phyloP scores from a whole-genome alignment of 2,113 vertebrate genomes.

The Oryzias curvinotus region DNA sequence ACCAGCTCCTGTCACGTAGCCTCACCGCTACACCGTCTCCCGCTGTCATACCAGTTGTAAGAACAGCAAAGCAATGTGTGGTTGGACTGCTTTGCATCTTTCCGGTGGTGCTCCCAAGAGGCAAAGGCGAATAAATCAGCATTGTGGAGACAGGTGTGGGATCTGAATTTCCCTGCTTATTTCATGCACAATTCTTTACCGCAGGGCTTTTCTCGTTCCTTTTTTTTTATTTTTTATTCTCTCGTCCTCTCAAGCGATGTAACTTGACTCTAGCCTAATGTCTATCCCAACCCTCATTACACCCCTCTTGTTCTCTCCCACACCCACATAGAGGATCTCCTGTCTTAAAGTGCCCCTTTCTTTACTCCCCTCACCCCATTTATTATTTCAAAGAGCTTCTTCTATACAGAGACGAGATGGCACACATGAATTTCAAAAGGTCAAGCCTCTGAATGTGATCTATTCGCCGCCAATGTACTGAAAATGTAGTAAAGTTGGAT shows the following conservation, averaged over 20 bases:
- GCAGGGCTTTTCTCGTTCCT: neutral
- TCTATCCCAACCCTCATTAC: conserved; percentile 61
- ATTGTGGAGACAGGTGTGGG: conserved; percentile 4
- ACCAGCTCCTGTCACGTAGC: conserved; percentile 38
- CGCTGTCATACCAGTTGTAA: conserved; percentile 47
- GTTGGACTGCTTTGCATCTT: conserved; percentile 40
- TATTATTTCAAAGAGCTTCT: conserved; percentile 16
- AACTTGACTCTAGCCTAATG: conserved; percentile 58
- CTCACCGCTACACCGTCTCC: conserved; percentile 36
- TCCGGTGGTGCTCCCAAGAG: conserved; percentile 22
- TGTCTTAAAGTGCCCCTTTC: conserved; percentile 34
- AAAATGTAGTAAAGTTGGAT: conserved; percentile 16
- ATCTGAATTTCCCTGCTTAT: conserved; percentile 19
- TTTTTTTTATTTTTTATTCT: neutral
- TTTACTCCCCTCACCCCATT: neutral
- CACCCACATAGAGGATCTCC: conserved; percentile 43
- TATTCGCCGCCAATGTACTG: conserved; percentile 12
- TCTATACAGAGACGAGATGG: conserved; percentile 7
- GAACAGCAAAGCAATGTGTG: conserved; percentile 26
- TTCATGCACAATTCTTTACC: conserved; percentile 32
- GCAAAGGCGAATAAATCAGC: conserved; percentile 40
- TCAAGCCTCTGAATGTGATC: conserved; percentile 31
- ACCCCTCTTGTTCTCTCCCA: conserved; percentile 44
- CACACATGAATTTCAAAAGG: conserved; percentile 31
- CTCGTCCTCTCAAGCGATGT: conserved; percentile 34